Base-by-base conservation (phyloP, 2,113 vertebrate species). In the Lampris incognitus region DNA sequence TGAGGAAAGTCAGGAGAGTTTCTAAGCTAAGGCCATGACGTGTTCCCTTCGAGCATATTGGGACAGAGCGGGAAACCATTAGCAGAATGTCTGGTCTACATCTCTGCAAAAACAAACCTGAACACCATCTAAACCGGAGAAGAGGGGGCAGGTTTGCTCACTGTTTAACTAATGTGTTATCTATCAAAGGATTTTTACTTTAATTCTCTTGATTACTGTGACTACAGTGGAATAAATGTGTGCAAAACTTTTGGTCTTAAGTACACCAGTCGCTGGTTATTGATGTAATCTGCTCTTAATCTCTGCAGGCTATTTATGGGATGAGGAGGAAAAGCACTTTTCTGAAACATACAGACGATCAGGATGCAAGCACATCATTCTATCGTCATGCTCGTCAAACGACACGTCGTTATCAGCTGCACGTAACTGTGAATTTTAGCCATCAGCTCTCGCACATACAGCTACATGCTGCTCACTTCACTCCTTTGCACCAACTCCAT, bases 281-380 rank as follows among this genome's bases (percentile, higher is more conserved):
- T 54, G 7, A 44, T 46, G 54, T 24, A 79, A 72, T 79, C 72
- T 5, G 5, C 2, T 66, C 38, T 69, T 71, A 82, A 88, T 83
- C 79, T 75, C 49, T 37, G n/a, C 78, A 80, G 69, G 73, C 69
- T 81, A 74, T 64, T 51, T 38, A 60, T 52, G 46, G 55, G 61
- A 66, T 13, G 57, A 51, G n/a, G 3, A 13, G 36, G 44, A 49
- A 40, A 2, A 13, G 42, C 9, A 24, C 42, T 48, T 13, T 2
- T 48, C 6, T 64, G 44, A 64, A 44, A 64, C 10, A 3, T 48
- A 9, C n/a, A 58, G 56, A 52, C 5, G 50, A 52, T 52, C 50
- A 49, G 9, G 48, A 6, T 6, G 48, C 9, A 11, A 24, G 7
- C 41, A 1, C 38, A 41, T 40, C 38, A 46, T 36, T 59, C 59